These are phyloP conservation scores for Orthonevra nobilis DNA, from an alignment of 2,888 invertebrate species.

Conservation along the genomic window DNA sequence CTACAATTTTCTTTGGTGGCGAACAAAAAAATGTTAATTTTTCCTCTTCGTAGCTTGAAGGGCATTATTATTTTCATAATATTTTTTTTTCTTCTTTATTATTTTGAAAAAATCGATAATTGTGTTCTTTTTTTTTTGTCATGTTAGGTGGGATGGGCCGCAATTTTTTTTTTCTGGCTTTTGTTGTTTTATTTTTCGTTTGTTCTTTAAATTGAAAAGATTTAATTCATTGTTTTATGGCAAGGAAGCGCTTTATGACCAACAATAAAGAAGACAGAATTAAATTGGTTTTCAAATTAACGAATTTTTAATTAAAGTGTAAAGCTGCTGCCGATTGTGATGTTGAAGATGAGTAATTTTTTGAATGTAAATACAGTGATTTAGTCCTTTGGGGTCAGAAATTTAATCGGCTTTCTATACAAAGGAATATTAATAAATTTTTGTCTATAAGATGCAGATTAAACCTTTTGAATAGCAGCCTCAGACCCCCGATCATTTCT, in stretches of 20 bases:
- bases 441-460: no score
- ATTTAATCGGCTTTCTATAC: no score
- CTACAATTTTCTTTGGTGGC: conserved; percentile 53
- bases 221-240: conserved; percentile 8
- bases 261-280: background rate
- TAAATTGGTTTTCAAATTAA: conserved; percentile 3
- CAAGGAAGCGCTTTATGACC: background rate
- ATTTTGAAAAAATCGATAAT: conserved; percentile 26
- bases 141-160: background rate
- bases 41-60: conserved; percentile 11
- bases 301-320: background rate
- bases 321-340: no score
- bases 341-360: no score
- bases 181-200: background rate
- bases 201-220: conserved; percentile 7
- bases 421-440: no score
- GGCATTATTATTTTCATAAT: conserved; percentile 19
- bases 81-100: conserved; percentile 5
- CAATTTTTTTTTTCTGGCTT: conserved; percentile 3
- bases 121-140: background rate
- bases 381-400: no score
- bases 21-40: conserved; percentile 30
- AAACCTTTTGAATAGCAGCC: no score
- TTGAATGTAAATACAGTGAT: no score
- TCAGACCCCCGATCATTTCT: no score